Evolutionary conservation across 2,888 invertebrate genomes (phyloP).

Genomic region (Harpalus rufipes): DNA sequence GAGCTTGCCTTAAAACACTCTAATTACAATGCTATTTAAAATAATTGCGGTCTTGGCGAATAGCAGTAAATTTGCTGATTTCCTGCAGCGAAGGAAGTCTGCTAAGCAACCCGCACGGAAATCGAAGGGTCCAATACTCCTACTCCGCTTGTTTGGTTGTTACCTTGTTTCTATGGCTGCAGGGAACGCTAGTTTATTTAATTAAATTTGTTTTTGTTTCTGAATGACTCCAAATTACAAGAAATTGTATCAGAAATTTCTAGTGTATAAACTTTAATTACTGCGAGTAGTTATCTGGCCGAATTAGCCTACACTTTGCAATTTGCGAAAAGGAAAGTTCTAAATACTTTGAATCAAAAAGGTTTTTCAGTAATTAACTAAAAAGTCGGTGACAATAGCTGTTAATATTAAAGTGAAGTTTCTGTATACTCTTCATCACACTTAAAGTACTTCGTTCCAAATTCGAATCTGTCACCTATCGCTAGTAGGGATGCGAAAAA

Average conservation of each 20-base stretch:
- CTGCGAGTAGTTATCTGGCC: neutral
- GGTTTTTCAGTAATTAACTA: neutral
- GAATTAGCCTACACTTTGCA: neutral
- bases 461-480: no score
- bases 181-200: slow-evolving; percentile 15
- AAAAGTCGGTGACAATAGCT: neutral
- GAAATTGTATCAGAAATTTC: slow-evolving; percentile 6
- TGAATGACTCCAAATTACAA: slow-evolving; percentile 3
- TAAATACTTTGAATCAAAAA: neutral
- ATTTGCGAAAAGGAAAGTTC: neutral
- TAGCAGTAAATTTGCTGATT: slow-evolving; percentile 35
- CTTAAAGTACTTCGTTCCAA: no score
- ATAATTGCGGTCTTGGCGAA: slow-evolving; percentile 43
- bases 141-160: neutral
- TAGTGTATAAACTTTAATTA: slow-evolving; percentile 2
- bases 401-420: no score
- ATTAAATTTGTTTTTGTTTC: slow-evolving; percentile 15
- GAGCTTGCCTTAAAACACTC: slow-evolving; percentile 50
- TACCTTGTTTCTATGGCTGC: neutral
- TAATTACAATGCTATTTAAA: slow-evolving; percentile 51
- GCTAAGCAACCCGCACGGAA: slow-evolving; percentile 1
- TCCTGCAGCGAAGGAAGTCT: slow-evolving; percentile 4
- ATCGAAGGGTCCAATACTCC: slow-evolving; percentile 16
- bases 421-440: no score
- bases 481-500: no score